Evolutionary conservation across 2,113 vertebrate genomes (phyloP).

Genomic region (Parotia lawesii): DNA sequence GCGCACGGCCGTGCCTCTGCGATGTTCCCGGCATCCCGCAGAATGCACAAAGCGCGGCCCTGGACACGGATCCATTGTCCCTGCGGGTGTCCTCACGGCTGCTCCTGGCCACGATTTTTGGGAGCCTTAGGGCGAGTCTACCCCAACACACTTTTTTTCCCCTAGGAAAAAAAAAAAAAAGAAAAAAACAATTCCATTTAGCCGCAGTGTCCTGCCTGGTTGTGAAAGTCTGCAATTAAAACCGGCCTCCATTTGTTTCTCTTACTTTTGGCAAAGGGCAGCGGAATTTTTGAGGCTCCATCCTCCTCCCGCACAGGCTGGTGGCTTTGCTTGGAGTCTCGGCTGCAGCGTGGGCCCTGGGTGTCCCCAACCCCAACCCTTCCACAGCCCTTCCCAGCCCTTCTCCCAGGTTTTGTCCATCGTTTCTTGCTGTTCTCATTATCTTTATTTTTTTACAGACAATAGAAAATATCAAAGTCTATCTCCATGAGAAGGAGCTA

Average conservation of each 20-base stretch:
- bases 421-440: not conserved
- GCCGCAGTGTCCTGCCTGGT: not conserved
- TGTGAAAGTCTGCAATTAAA: not conserved
- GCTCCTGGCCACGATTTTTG: not conserved
- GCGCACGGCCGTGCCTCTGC: not conserved
- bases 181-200: not conserved
- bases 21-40: not conserved
- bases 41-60: not conserved
- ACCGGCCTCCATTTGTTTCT: not conserved
- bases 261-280: slow-evolving; percentile 5
- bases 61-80: fast-evolving
- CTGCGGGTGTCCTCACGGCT: not conserved
- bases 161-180: not conserved
- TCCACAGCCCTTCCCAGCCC: not conserved
- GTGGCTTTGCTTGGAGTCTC: not conserved
- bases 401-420: not conserved
- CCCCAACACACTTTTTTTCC: not conserved
- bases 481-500: slow-evolving; percentile 93
- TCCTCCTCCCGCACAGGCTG: not conserved
- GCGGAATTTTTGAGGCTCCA: not conserved
- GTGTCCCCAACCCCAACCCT: not conserved
- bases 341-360: not conserved
- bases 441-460: slow-evolving; percentile 69
- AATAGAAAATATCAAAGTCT: slow-evolving; percentile 96
- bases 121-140: not conserved